A percentile compares a stretch with the other conserved stretches of the same genome.
Conservation (phyloP, 2,797 vertebrate genomes). For the Myoxocephalus aenaeus region DNA sequence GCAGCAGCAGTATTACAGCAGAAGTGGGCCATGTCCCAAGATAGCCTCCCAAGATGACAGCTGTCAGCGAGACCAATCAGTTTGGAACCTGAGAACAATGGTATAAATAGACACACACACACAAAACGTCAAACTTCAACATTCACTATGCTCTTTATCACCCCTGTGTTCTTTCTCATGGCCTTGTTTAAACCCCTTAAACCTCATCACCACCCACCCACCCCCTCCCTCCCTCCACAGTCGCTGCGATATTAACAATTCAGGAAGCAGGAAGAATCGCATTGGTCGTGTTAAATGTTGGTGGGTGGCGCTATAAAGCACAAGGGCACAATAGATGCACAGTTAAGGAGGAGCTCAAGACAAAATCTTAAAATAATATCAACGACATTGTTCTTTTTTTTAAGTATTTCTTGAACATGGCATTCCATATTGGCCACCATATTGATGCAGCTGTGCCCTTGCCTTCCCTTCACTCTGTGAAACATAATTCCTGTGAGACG, state of each 20-base stretch:
- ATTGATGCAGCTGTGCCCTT: background rate
- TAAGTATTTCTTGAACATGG: background rate
- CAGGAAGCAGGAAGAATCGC: background rate
- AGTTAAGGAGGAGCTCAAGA: background rate
- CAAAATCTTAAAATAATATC: background rate
- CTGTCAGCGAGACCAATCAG: conserved; percentile 34
- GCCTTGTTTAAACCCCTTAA: background rate
- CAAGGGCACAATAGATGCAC: background rate
- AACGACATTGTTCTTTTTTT: background rate
- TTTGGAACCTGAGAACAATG: conserved; percentile 38
- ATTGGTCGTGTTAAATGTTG: background rate
- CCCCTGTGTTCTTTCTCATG: background rate
- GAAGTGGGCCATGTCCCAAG: conserved; percentile 75
- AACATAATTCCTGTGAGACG: too few relatives aligned
- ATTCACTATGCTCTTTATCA: background rate
- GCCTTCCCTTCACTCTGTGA: background rate
- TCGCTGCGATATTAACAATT: background rate
- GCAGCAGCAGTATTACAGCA: conserved; percentile 29
- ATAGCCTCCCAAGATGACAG: conserved; percentile 59
- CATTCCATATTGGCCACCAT: background rate
- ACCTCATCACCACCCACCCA: background rate
- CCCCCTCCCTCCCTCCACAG: background rate
- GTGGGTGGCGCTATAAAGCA: background rate
- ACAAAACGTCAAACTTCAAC: background rate
- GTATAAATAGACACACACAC: conserved; percentile 52